A percentile compares a stretch with the other conserved stretches of the same genome.
These are phyloP conservation scores for Eledone cirrhosa DNA, from an alignment of 2,888 invertebrate genomes.

Conservation along the genomic window DNA sequence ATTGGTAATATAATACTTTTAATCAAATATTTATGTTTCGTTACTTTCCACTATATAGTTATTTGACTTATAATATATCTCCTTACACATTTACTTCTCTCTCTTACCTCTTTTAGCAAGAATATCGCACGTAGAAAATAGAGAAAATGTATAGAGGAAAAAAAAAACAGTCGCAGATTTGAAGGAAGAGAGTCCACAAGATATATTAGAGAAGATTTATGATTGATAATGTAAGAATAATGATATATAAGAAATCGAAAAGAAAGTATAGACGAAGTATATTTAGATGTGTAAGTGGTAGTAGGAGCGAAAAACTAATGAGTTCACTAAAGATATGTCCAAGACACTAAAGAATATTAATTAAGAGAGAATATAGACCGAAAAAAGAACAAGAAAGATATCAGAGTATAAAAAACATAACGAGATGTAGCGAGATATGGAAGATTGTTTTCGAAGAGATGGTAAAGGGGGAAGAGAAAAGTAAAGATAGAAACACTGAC, in stretches of 20 bases:
- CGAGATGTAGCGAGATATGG: slow-evolving; percentile 8
- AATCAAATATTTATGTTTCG: too few relatives aligned
- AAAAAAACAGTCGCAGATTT: not conserved
- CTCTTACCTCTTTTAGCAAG: slow-evolving; percentile 26
- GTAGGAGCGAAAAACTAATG: slow-evolving; percentile 14
- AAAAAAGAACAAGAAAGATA: slow-evolving; percentile 22
- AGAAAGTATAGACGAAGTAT: not conserved
- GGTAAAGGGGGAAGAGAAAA: not conserved
- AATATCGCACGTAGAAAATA: slow-evolving; percentile 18
- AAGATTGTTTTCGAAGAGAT: slow-evolving; percentile 14
- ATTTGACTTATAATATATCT: too few relatives aligned
- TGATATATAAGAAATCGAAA: not conserved
- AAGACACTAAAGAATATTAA: slow-evolving; percentile 4
- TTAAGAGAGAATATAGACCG: slow-evolving; percentile 17
- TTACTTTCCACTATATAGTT: too few relatives aligned
- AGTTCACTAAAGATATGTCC: slow-evolving; percentile 12
- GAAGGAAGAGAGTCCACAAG: slow-evolving; percentile 13
- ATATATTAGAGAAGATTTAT: slow-evolving; percentile 21
- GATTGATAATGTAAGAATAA: slow-evolving; percentile 16
- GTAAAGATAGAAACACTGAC: slow-evolving; percentile 20
- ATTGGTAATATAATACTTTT: too few relatives aligned
- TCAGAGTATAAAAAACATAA: slow-evolving; percentile 15
- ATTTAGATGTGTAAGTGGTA: not conserved
- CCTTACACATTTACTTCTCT: not conserved
- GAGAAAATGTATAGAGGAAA: slow-evolving; percentile 17